Evolutionary conservation across 2,797 vertebrate genomes (phyloP), one percentile per base, ranked within the genome.

Genomic region (Neosilurus hyrtlii): DNA sequence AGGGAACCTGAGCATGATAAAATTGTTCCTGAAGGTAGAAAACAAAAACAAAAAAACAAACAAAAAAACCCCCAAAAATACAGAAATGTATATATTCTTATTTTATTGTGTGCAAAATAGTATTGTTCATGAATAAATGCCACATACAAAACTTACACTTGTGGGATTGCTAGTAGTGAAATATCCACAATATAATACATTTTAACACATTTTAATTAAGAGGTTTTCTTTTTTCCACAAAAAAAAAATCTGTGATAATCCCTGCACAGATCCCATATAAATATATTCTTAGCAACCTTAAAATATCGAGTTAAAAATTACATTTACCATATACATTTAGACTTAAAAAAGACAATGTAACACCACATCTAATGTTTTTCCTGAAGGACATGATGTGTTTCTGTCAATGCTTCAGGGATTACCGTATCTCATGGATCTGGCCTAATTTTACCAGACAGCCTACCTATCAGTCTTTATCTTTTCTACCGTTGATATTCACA

Each of bases 191-290:
- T 87, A 74, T 79, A 87, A 87, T 83, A 88, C 80, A 78, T 63
- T 75, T 86, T 83, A 79, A 84, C 56, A 85, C 68, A 80, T 77
- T 80, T 89, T 72, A 89, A 80, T 85, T 82, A 74, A 83, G 54
- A 51, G 52, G 15, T 77, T 80, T 79, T 84, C 43, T 68, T 70
- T 61, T 87, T 3, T n/a, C 12, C 20, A 43, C 43, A 43, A 20
- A 26, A 72, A 56, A 65, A 88, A 76, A 87, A 85, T 92, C 92
- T 92, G 93, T 92, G 92, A 93, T 91, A 91, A 90, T 87, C 78
- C 92, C 92, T 14, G 92, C 93, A 94, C 92, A 94, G 92, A 93
- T 86, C 35, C 85, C 71, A 88, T 89, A 90, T 90, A 92, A 91
- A 92, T 88, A 90, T 89, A 91, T 26, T 86, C 63, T 88, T 84